These are phyloP conservation scores for Xyrichtys novacula DNA, from an alignment of 2,797 vertebrate species.

Conservation along the genomic window DNA sequence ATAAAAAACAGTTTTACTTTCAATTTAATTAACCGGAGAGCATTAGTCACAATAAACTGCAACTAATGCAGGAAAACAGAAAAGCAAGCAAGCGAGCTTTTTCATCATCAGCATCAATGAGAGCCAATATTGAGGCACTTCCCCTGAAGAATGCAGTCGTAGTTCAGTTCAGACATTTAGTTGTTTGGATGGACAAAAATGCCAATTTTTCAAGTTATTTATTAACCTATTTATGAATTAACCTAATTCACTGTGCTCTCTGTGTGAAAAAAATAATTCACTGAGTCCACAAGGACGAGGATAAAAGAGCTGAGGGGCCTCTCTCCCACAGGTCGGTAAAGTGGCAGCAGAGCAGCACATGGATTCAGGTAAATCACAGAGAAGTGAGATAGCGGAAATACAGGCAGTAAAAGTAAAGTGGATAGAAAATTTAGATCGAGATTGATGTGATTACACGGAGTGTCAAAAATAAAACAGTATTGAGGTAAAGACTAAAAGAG, in stretches of 20 bases:
- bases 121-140: constrained; percentile 31
- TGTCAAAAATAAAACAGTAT: background rate
- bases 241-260: constrained; percentile 27
- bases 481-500: constrained; percentile 1
- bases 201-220: no score
- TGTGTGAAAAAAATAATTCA: constrained; percentile 42
- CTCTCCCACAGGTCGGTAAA: constrained; percentile 30
- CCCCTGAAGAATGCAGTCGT: constrained; percentile 19
- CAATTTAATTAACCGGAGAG: constrained; percentile 25
- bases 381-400: constrained; percentile 24
- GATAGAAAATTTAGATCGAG: constrained; percentile 17
- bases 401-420: constrained; percentile 10
- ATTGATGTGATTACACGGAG: constrained; percentile 14
- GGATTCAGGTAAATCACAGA: constrained; percentile 43
- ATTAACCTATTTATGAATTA: constrained; percentile 9
- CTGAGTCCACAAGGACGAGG: constrained; percentile 13
- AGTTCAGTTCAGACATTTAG: constrained; percentile 31
- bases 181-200: constrained; percentile 1
- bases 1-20: constrained; percentile 9
- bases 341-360: constrained; percentile 49
- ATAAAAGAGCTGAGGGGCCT: constrained; percentile 16
- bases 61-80: constrained; percentile 39
- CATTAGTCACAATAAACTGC: constrained; percentile 38
- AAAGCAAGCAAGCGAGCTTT: constrained; percentile 40
- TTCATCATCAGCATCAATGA: constrained; percentile 50